phyloP scores from a whole-genome alignment of 2,888 invertebrate genomes.

The Torymus aiolomorphi region DNA sequence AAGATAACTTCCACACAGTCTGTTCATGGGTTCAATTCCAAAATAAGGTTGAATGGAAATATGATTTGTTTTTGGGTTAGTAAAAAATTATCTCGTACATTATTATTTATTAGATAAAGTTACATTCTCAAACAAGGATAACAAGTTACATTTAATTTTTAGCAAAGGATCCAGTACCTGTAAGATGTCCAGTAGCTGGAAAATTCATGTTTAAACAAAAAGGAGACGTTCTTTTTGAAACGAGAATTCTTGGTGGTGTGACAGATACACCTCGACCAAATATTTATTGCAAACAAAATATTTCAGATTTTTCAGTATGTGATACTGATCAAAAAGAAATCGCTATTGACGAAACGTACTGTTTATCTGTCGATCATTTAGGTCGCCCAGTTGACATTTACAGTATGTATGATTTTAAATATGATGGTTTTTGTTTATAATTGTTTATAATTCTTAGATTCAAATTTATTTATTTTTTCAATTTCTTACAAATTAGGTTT shows the following conservation, averaged over 20 bases:
- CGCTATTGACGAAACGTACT: constrained; percentile 95
- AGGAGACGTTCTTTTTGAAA: constrained; percentile 93
- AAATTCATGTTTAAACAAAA: constrained; percentile 95
- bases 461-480: neutral
- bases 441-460: neutral
- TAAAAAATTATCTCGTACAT: constrained; percentile 33
- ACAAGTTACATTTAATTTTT: constrained; percentile 48
- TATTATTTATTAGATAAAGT: neutral
- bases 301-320: constrained; percentile 97
- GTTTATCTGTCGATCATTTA: constrained; percentile 95
- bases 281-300: constrained; percentile 93
- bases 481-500: constrained; percentile 78
- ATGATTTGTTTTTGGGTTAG: constrained; percentile 85
- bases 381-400: constrained; percentile 97
- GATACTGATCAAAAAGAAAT: constrained; percentile 96
- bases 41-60: constrained; percentile 90
- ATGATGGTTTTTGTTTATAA: neutral
- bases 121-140: too few species aligned
- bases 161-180: constrained; percentile 92
- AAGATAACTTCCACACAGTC: constrained; percentile 92
- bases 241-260: constrained; percentile 96
- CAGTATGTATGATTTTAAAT: constrained; percentile 77
- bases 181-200: constrained; percentile 96
- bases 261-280: constrained; percentile 95
- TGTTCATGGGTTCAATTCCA: constrained; percentile 96